Evolutionary conservation across 2,797 vertebrate species (phyloP).

Genomic region (Coendou prehensilis): DNA sequence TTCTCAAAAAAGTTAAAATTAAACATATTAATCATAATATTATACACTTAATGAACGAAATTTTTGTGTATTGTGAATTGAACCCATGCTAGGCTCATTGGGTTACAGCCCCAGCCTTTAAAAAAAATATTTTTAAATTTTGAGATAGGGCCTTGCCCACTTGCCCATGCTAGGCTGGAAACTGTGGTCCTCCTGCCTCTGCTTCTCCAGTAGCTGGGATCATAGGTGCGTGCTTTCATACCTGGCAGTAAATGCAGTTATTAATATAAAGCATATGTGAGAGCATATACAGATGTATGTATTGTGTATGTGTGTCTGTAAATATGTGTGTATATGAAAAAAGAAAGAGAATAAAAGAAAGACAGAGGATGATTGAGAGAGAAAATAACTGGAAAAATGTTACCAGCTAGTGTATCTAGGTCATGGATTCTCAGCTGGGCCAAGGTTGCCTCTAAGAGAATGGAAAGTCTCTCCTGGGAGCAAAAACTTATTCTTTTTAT

Average conservation of each 20-base stretch:
- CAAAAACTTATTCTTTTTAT: background rate
- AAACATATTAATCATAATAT: slow-evolving; percentile 21
- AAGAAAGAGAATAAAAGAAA: background rate
- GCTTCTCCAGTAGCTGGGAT: background rate
- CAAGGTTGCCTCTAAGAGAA: background rate
- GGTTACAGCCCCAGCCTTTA: background rate
- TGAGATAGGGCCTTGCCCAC: background rate
- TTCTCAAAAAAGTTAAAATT: background rate
- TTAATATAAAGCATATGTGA: background rate
- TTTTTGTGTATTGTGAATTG: background rate
- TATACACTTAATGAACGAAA: background rate
- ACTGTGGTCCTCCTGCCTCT: background rate
- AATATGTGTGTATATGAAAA: background rate
- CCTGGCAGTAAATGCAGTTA: background rate
- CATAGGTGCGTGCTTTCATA: too few species aligned
- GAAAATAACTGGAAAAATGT: background rate
- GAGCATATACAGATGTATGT: background rate
- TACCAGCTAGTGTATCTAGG: background rate
- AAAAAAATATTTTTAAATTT: background rate
- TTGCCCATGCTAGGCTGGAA: background rate
- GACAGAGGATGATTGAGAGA: background rate
- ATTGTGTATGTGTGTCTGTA: background rate
- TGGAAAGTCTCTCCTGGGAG: background rate
- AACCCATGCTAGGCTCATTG: background rate
- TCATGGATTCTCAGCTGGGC: background rate